Evolutionary conservation across 2,888 invertebrate species (phyloP).

Genomic region (Dicyrtoma fusca): DNA sequence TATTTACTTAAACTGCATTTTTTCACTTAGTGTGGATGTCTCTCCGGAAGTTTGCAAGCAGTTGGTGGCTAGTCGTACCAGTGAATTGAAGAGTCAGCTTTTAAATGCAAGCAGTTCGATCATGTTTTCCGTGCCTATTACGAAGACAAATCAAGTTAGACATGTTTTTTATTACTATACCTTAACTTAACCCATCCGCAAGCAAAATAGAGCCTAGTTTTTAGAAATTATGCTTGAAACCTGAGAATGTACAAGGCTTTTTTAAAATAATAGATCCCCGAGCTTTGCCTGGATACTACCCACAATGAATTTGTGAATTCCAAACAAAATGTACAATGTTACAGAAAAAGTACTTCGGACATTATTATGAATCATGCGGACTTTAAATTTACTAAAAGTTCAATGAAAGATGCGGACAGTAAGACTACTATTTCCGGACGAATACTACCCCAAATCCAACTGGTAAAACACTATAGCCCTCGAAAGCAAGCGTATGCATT

Average conservation of each 20-base stretch:
- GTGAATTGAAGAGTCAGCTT: background rate
- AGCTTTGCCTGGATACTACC: slow-evolving; percentile 67
- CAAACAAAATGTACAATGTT: slow-evolving; percentile 69
- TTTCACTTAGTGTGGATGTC: background rate
- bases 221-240: no score
- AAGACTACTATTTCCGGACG: background rate
- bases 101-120: slow-evolving; percentile 2
- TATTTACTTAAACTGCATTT: no score
- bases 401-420: no score
- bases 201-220: no score
- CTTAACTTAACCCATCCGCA: no score
- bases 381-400: slow-evolving; percentile 61
- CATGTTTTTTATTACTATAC: no score
- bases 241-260: no score
- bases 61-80: background rate
- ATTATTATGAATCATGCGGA: slow-evolving; percentile 65
- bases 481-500: slow-evolving; percentile 39
- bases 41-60: background rate
- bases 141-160: background rate
- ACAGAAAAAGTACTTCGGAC: slow-evolving; percentile 65
- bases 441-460: background rate
- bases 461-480: background rate
- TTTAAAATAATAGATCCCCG: slow-evolving; percentile 59
- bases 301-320: slow-evolving; percentile 69
- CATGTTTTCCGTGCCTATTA: slow-evolving; percentile 18